Percentiles rank a stretch among this genome's conserved stretches.
Evolutionary conservation across 2,888 invertebrate species (phyloP).

Genomic region (Hyposoter didymator): DNA sequence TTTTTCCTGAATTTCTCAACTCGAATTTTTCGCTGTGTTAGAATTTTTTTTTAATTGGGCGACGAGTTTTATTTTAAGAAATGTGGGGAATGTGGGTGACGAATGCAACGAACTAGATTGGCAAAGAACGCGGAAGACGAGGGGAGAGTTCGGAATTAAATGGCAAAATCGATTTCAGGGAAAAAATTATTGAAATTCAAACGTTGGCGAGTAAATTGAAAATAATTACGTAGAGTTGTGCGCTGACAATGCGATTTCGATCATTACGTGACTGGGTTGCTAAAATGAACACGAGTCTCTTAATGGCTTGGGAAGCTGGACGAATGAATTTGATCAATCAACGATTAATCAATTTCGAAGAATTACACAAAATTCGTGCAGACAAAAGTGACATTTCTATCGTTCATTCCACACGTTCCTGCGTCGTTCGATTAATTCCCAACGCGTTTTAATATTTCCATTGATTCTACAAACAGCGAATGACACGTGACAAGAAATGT

Average conservation of each 20-base stretch:
- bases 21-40: too few species aligned
- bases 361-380: not conserved
- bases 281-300: not conserved
- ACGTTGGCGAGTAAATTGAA: not conserved
- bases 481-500: not conserved
- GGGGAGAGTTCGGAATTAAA: too few species aligned
- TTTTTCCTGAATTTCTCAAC: too few species aligned
- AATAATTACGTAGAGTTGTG: not conserved
- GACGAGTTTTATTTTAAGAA: too few species aligned
- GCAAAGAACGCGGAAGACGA: too few species aligned
- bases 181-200: not conserved
- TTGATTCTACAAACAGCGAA: not conserved
- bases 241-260: not conserved
- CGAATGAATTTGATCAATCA: not conserved
- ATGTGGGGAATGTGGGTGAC: too few species aligned
- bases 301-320: not conserved
- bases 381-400: not conserved
- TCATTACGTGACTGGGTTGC: not conserved
- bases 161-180: too few species aligned
- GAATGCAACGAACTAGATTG: too few species aligned
- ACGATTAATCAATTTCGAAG: not conserved
- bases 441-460: not conserved
- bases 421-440: not conserved
- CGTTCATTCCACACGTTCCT: not conserved
- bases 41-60: too few species aligned